Conservation (phyloP, 2,113 vertebrate species). For the Apeltes quadracus region DNA sequence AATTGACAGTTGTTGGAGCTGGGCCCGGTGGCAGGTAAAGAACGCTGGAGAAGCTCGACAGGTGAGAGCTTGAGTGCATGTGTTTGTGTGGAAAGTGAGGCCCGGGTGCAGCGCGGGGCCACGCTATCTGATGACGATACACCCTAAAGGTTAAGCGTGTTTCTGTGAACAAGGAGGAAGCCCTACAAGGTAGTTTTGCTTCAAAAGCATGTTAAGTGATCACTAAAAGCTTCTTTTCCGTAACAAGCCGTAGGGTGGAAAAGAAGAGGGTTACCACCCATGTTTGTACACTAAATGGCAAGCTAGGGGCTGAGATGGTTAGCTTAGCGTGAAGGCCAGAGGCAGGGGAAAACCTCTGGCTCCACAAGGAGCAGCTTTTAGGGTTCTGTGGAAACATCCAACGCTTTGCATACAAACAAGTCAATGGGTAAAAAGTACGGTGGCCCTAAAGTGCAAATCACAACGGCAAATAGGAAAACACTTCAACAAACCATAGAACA, state of each 20-base stretch:
- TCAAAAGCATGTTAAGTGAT: slow-evolving; percentile 2
- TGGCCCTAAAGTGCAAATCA: no score
- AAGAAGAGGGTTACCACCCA: no score
- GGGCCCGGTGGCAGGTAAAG: slow-evolving; percentile 81
- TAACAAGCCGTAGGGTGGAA: neutral
- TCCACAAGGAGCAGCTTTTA: no score
- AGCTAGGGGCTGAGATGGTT: neutral
- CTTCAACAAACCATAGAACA: no score
- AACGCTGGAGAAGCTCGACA: slow-evolving; percentile 69
- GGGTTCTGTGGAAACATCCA: neutral
- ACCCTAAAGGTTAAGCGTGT: slow-evolving; percentile 40
- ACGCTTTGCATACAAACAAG: neutral
- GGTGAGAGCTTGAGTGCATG: slow-evolving; percentile 52
- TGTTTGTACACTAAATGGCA: neutral
- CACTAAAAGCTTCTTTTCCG: neutral
- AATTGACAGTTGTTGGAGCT: slow-evolving; percentile 85
- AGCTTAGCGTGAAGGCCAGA: neutral
- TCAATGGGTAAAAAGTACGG: neutral
- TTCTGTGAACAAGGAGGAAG: slow-evolving; percentile 26
- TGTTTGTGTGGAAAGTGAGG: slow-evolving; percentile 45
- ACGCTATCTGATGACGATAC: slow-evolving; percentile 31
- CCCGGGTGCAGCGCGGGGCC: slow-evolving; percentile 18
- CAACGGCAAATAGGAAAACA: no score
- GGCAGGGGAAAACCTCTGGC: no score
- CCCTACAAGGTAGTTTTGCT: neutral